Percentiles rank a stretch among this genome's conserved stretches.
phyloP scores from a whole-genome alignment of 1,140 invertebrate genomes.

The Mizuhopecten yessoensis region DNA sequence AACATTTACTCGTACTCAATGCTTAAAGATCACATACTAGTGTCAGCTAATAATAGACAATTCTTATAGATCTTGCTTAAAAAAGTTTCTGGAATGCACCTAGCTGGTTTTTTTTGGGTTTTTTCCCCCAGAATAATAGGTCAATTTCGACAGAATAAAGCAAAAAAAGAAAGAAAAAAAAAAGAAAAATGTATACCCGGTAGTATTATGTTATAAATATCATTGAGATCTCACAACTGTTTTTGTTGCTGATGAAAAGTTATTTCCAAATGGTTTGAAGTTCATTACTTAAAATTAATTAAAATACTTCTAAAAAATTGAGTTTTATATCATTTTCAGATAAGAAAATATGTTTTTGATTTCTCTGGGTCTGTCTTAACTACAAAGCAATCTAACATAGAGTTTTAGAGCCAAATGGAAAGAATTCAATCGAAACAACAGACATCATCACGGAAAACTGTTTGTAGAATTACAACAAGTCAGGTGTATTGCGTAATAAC shows the following conservation, averaged over 20 bases:
- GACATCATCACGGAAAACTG: neutral
- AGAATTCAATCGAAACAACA: neutral
- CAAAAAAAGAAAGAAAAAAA: neutral
- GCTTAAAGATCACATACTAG: neutral
- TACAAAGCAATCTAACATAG: neutral
- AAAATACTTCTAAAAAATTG: neutral
- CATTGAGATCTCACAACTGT: no score
- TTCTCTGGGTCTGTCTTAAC: neutral
- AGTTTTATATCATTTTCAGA: neutral
- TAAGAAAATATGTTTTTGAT: neutral
- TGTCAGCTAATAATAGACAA: neutral
- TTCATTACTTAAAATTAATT: neutral
- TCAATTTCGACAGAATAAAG: neutral
- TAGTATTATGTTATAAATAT: neutral
- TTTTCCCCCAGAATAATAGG: neutral
- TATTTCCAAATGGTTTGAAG: neutral
- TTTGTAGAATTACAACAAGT: neutral
- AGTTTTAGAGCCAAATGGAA: neutral
- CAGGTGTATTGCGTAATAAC: neutral
- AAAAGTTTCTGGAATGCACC: neutral
- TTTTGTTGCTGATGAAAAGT: neutral
- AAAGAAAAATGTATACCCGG: neutral
- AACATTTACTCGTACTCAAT: conserved; percentile 9
- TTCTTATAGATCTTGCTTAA: neutral
- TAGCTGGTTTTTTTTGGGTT: neutral